These are phyloP conservation scores for Luidia sarsii DNA, from an alignment of 53 echinoderm and acorn worm genomes.

Conservation along the genomic window DNA sequence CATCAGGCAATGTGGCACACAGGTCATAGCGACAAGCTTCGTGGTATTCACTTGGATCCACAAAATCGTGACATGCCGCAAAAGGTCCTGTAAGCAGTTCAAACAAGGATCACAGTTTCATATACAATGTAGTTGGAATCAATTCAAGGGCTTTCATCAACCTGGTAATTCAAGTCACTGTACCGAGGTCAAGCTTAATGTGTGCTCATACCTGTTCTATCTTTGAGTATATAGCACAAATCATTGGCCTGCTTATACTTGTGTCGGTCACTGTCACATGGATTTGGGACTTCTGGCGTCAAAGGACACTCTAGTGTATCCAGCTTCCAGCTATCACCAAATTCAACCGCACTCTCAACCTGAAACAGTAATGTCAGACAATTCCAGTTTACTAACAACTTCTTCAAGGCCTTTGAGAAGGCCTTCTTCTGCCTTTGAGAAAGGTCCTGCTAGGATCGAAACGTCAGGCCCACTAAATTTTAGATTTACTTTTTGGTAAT, in stretches of 20 bases:
- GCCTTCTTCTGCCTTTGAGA: too few species aligned
- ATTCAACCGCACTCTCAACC: conserved; percentile 43
- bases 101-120: too few species aligned
- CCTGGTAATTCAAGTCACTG: too few species aligned
- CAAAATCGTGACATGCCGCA: conserved; percentile 64
- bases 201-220: not conserved
- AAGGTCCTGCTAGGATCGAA: too few species aligned
- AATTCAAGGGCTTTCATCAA: too few species aligned
- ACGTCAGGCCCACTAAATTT: too few species aligned
- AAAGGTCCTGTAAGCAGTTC: conserved; percentile 62
- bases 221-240: conserved; percentile 47
- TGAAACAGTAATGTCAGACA: not conserved
- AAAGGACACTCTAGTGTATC: conserved; percentile 50
- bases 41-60: conserved; percentile 60
- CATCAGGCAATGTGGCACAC: conserved; percentile 70
- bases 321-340: conserved; percentile 66
- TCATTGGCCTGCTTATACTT: conserved; percentile 28
- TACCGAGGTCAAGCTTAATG: too few species aligned
- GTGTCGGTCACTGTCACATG: conserved; percentile 46
- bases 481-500: too few species aligned
- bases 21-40: conserved; percentile 72
- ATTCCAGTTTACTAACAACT: too few species aligned
- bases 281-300: conserved; percentile 24
- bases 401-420: too few species aligned
- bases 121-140: too few species aligned